Evolutionary conservation across 1,140 invertebrate genomes (phyloP), one percentile per base, ranked within the genome.

Genomic region (Phocides pigmalion): DNA sequence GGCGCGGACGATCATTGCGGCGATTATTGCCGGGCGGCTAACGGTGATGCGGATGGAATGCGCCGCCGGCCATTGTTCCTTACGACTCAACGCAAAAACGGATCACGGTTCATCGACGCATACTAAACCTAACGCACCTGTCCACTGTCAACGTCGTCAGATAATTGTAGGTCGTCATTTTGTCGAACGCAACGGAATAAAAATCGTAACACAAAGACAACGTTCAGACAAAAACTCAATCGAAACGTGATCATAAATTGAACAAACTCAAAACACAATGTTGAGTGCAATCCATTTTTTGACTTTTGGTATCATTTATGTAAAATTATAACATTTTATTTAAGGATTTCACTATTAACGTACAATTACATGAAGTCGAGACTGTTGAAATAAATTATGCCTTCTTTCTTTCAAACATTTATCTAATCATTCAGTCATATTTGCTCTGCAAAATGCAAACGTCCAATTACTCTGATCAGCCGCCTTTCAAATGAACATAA

Each of bases 41-140:
- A 90, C 84, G 84, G 85, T 82, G 80, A 70, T 72, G 67, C 68
- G 46, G 74, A 62, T 70, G 83, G 86, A 87, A 89, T 89, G 85
- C 72, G 76, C 71, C 65, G 71, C 59, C 75, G 78, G 76, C 82
- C 82, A 87, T 89, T 90, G 84, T 90, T 90, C 69, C 81, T 71
- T 66, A 54, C 51, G 59, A 62, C 63, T 65, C 66, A 39, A 61
- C 69, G 76, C 72, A 87, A 84, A 85, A 86, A 84, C 81, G 64
- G 79, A 82, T 70, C 76, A 79, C 76, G 67, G 67, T 59, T 64
- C 70, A 72, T 65, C 73, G 64, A 59, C 72, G 75, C 79, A 84
- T 81, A 86, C 79, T 81, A 80, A 82, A 47, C 51, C 63, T 25
- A 32, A 46, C 54, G 66, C 70, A 80, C 72, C 68, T 68, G 67